phyloP scores from a whole-genome alignment of 2,888 invertebrate genomes.

The Dryobotodes eremita region DNA sequence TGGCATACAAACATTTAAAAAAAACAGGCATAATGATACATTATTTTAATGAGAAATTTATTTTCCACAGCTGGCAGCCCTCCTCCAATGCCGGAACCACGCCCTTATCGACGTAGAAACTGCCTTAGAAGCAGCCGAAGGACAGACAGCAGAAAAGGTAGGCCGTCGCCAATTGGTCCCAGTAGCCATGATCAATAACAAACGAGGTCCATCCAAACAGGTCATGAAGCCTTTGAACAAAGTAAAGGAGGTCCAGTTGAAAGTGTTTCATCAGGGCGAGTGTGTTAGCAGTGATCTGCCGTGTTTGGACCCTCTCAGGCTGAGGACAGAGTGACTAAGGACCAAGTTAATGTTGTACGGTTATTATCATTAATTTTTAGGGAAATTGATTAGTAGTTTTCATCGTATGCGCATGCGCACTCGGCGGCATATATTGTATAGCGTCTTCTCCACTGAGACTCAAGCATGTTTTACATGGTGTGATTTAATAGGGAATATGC shows the following conservation, averaged over 20 bases:
- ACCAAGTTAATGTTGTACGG: conserved; percentile 80
- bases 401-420: too few relatives aligned
- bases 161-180: conserved; percentile 80
- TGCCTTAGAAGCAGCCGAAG: conserved; percentile 88
- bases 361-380: conserved; percentile 77
- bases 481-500: neutral
- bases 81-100: conserved; percentile 86
- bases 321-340: conserved; percentile 87
- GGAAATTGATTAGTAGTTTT: neutral
- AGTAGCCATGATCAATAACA: conserved; percentile 70
- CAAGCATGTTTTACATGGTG: too few relatives aligned
- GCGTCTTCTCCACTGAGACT: neutral
- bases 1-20: too few relatives aligned
- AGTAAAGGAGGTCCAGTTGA: conserved; percentile 85
- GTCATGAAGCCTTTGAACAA: conserved; percentile 70
- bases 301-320: conserved; percentile 81
- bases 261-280: conserved; percentile 85
- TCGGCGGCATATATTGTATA: neutral
- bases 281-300: conserved; percentile 82
- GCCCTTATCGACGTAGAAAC: conserved; percentile 88
- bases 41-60: too few relatives aligned
- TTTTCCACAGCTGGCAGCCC: conserved; percentile 79
- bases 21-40: too few relatives aligned
- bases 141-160: conserved; percentile 75
- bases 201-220: conserved; percentile 55